Conservation (phyloP, 2,113 vertebrate species). For the Irena cyanogastra region DNA sequence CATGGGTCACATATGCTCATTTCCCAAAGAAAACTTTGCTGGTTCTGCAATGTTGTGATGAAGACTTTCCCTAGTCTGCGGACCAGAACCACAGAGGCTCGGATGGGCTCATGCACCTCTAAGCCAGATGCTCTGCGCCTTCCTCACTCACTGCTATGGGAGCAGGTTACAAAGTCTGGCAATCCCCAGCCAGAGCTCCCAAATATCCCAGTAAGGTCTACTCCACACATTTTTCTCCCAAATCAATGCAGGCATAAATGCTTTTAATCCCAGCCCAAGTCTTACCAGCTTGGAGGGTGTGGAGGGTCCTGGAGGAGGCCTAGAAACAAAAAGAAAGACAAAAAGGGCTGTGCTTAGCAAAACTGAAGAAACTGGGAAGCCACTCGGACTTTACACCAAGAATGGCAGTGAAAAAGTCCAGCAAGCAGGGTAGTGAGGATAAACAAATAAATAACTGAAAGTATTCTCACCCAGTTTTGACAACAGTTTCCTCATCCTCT, state of each 20-base stretch:
- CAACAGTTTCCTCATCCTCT: conserved; percentile 60
- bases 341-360: neutral
- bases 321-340: neutral
- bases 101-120: accelerated
- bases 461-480: conserved; percentile 63
- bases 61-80: neutral
- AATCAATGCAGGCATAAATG: neutral
- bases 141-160: neutral
- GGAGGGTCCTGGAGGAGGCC: neutral
- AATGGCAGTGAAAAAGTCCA: neutral
- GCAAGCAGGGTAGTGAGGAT: neutral
- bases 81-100: neutral
- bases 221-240: neutral
- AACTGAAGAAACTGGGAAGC: neutral
- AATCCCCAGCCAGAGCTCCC: neutral
- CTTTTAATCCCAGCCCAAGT: neutral
- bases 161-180: neutral
- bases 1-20: neutral
- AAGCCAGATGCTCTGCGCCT: neutral
- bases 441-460: neutral
- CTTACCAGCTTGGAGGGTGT: conserved; percentile 51
- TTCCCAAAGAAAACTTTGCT: neutral
- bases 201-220: accelerated
- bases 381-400: neutral
- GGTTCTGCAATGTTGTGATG: neutral